phyloP scores from a whole-genome alignment of 2,797 vertebrate genomes.

The Micromesistius poutassou region DNA sequence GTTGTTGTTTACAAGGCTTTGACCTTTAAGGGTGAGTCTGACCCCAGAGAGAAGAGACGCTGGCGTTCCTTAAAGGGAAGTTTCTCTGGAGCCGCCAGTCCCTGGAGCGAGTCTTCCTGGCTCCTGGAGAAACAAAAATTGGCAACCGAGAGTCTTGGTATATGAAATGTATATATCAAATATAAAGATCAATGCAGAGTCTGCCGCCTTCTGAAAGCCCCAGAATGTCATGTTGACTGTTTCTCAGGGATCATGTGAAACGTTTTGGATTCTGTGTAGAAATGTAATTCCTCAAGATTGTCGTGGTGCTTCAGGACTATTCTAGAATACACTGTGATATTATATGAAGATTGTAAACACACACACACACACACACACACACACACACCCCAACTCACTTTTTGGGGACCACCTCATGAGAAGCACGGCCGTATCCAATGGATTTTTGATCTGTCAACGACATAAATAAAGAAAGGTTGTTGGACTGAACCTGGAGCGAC shows the following conservation, averaged over 20 bases:
- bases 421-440: neutral
- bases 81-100: conserved; percentile 56
- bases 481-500: neutral
- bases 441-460: neutral
- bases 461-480: neutral
- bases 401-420: neutral
- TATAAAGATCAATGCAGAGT: neutral
- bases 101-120: conserved; percentile 29
- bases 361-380: no score
- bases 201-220: no score
- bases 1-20: conserved; percentile 20
- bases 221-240: neutral
- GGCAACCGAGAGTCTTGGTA: conserved; percentile 6
- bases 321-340: no score
- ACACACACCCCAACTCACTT: neutral
- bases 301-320: no score
- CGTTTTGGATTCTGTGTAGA: neutral
- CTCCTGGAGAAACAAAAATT: conserved; percentile 36
- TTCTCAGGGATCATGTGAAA: neutral
- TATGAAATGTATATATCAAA: neutral
- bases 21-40: conserved; percentile 40
- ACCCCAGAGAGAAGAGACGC: conserved; percentile 58
- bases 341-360: no score
- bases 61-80: conserved; percentile 70
- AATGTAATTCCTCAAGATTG: neutral